phyloP scores from a whole-genome alignment of 2,113 vertebrate species.

The Marcusenius ussheri region DNA sequence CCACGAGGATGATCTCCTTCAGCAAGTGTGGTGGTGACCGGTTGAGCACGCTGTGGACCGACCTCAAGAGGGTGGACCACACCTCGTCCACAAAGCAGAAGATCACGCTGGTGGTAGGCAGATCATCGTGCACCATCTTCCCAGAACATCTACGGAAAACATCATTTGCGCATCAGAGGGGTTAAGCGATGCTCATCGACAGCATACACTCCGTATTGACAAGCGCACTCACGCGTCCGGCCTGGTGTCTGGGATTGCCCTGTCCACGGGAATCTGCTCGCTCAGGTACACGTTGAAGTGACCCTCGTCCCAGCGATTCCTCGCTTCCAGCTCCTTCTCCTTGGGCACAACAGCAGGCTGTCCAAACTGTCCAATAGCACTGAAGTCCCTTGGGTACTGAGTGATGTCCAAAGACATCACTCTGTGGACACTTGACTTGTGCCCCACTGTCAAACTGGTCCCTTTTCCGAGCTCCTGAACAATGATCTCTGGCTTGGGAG shows the following conservation, averaged over 20 bases:
- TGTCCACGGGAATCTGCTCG: constrained; percentile 84
- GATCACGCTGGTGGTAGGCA: constrained; percentile 83
- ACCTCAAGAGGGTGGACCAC: constrained; percentile 91
- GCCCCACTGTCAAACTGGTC: constrained; percentile 21
- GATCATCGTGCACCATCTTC: constrained; percentile 68
- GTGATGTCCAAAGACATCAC: constrained; percentile 73
- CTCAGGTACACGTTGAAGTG: constrained; percentile 94
- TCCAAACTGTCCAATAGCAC: constrained; percentile 82
- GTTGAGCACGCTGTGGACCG: constrained; percentile 86
- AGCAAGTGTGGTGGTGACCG: constrained; percentile 79
- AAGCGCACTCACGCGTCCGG: constrained; percentile 75
- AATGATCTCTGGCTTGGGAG: neutral
- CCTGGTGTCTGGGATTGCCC: constrained; percentile 82
- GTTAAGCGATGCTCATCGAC: neutral
- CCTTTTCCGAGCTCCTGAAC: neutral
- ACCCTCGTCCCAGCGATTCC: constrained; percentile 82
- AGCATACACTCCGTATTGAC: neutral
- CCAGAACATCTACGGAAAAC: constrained; percentile 65
- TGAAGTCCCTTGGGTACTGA: constrained; percentile 62
- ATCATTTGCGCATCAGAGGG: neutral
- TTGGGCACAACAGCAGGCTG: constrained; percentile 57
- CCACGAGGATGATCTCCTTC: constrained; percentile 84
- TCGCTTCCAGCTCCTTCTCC: constrained; percentile 65
- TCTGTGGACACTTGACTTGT: constrained; percentile 53
- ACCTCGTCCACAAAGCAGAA: constrained; percentile 98